These are phyloP conservation scores for Eulemur mongoz DNA, from an alignment of 2,797 vertebrate species.

Conservation along the genomic window DNA sequence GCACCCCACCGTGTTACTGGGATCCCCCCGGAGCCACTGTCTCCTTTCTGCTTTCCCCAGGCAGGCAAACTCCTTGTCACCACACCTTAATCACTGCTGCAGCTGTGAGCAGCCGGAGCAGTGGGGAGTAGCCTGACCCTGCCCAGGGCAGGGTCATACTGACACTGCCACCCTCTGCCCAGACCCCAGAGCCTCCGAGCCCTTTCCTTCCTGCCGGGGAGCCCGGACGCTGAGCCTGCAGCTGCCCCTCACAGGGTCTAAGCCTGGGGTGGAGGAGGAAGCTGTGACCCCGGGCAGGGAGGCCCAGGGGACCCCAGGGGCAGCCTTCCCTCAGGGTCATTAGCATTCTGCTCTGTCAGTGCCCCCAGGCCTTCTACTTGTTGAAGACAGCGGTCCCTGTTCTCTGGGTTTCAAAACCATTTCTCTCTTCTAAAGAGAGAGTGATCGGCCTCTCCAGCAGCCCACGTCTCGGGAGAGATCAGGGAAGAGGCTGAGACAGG, in stretches of 20 bases:
- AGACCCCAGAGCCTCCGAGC: background rate
- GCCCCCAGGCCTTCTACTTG: background rate
- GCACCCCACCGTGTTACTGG: background rate
- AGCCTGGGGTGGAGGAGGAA: background rate
- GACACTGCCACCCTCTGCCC: no score
- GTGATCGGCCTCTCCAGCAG: background rate
- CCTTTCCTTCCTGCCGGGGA: background rate
- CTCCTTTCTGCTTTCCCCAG: background rate
- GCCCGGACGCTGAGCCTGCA: background rate
- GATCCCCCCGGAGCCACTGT: background rate
- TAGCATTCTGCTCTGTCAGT: background rate
- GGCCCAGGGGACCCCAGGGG: background rate
- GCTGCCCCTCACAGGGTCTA: background rate
- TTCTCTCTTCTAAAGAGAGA: slow-evolving; percentile 44
- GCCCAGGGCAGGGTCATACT: no score
- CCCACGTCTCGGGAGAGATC: slow-evolving; percentile 27
- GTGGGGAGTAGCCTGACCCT: no score
- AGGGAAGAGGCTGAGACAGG: background rate
- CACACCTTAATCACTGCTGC: background rate
- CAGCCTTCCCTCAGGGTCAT: background rate
- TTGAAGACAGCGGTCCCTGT: background rate
- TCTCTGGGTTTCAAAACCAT: slow-evolving; percentile 12
- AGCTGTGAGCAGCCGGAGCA: no score
- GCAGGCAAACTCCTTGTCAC: background rate
- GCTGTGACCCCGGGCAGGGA: background rate